phyloP scores from a whole-genome alignment of 1,140 invertebrate genomes.

The Bemisia tabaci region DNA sequence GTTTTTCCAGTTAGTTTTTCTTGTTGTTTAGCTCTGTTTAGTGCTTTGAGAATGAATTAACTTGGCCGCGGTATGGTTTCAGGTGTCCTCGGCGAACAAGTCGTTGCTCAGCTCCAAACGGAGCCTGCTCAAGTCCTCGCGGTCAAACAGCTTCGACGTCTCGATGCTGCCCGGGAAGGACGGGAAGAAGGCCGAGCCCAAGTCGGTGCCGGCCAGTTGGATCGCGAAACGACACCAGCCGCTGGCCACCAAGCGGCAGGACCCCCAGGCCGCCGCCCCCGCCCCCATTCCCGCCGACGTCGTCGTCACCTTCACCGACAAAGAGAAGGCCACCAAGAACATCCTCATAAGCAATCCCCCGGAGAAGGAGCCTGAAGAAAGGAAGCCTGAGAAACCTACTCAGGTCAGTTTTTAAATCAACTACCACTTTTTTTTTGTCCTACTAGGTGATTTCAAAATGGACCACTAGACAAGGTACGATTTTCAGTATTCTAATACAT shows the following conservation, averaged over 20 bases:
- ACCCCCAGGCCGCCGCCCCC: slow-evolving; percentile 21
- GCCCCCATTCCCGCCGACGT: too few species aligned
- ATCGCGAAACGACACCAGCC: slow-evolving; percentile 58
- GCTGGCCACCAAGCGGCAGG: slow-evolving; percentile 32
- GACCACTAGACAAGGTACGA: too few species aligned
- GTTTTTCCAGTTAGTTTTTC: too few species aligned
- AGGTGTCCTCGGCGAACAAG: slow-evolving; percentile 27
- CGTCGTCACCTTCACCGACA: slow-evolving; percentile 28
- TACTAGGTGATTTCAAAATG: too few species aligned
- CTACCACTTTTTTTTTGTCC: too few species aligned
- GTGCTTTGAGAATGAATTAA: too few species aligned
- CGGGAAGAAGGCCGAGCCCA: slow-evolving; percentile 20
- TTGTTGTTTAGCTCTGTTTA: too few species aligned
- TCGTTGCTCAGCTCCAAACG: slow-evolving; percentile 32
- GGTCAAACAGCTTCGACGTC: slow-evolving; percentile 68
- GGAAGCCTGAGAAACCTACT: slow-evolving; percentile 29
- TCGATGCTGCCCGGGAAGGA: slow-evolving; percentile 46
- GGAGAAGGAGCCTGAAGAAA: slow-evolving; percentile 13
- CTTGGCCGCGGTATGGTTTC: too few species aligned
- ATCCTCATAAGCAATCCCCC: slow-evolving; percentile 8
- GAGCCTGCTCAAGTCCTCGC: slow-evolving; percentile 41
- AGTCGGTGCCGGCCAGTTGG: slow-evolving; percentile 45
- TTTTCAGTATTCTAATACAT: too few species aligned
- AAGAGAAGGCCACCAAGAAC: slow-evolving; percentile 12
- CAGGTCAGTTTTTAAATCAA: too few species aligned